Evolutionary conservation across 2,797 vertebrate genomes (phyloP).

Genomic region (Argyrosomus regius): DNA sequence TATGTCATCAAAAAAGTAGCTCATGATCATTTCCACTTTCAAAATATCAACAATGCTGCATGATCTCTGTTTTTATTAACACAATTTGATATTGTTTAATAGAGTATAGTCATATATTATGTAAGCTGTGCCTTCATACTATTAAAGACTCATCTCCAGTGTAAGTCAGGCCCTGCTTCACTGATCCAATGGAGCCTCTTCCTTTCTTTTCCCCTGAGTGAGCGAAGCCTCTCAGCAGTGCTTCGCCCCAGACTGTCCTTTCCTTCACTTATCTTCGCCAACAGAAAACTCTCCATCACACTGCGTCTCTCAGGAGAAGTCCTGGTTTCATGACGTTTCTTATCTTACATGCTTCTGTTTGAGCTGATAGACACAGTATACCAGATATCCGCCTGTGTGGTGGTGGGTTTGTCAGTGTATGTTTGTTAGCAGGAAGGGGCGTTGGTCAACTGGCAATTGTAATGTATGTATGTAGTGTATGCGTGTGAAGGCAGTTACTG

Average conservation of each 20-base stretch:
- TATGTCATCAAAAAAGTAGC: background rate
- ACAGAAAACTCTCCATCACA: constrained; percentile 26
- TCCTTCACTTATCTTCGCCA: constrained; percentile 52
- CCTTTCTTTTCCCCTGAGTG: constrained; percentile 33
- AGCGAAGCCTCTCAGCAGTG: constrained; percentile 13
- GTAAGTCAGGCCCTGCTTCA: background rate
- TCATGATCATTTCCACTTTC: background rate
- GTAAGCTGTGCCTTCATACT: background rate
- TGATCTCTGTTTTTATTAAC: background rate
- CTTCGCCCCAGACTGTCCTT: constrained; percentile 23
- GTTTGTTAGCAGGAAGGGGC: constrained; percentile 36
- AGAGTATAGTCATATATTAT: background rate
- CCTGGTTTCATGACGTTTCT: constrained; percentile 33
- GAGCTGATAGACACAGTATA: constrained; percentile 23
- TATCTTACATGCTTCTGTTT: constrained; percentile 46
- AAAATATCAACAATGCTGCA: background rate
- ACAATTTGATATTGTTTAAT: background rate
- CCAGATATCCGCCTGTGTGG: constrained; percentile 18
- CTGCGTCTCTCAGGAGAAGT: constrained; percentile 2
- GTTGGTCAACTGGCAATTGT: constrained; percentile 9
- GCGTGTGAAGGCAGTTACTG: background rate
- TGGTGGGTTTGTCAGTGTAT: constrained; percentile 5
- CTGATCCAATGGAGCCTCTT: constrained; percentile 24
- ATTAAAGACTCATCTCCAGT: background rate
- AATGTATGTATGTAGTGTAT: background rate